phyloP scores from a whole-genome alignment of 1,140 invertebrate genomes.

The Euwallacea fornicatus region DNA sequence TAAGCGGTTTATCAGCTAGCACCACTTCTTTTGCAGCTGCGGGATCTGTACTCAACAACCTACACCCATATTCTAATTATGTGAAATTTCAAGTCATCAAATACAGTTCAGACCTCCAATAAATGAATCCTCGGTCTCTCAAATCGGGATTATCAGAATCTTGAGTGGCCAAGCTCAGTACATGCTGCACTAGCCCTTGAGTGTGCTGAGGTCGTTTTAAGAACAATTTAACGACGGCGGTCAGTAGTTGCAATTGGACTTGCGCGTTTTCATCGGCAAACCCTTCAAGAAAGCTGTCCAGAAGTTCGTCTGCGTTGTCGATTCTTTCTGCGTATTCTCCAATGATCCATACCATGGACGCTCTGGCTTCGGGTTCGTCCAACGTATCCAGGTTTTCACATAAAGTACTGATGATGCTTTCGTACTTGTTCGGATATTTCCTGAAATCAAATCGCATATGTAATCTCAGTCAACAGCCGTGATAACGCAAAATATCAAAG shows the following conservation, averaged over 20 bases:
- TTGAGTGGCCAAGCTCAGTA: conserved; percentile 90
- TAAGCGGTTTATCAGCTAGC: conserved; percentile 98
- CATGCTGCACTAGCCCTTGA: conserved; percentile 95
- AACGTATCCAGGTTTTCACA: conserved; percentile 99
- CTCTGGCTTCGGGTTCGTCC: conserved; percentile 98
- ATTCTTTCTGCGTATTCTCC: conserved; percentile 99
- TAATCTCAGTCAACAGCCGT: no score
- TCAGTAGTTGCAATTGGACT: conserved; percentile 95
- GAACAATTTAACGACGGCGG: conserved; percentile 98
- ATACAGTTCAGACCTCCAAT: conserved; percentile 74
- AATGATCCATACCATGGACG: conserved; percentile 99
- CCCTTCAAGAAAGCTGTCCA: conserved; percentile 99
- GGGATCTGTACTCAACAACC: conserved; percentile 94
- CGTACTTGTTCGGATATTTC: conserved; percentile 99
- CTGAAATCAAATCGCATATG: conserved; percentile 53
- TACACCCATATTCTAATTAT: conserved; percentile 20
- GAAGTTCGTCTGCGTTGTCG: conserved; percentile 97
- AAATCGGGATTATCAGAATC: conserved; percentile 99
- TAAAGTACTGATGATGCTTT: conserved; percentile 98
- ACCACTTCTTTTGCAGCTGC: conserved; percentile 98
- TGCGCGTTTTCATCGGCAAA: conserved; percentile 99
- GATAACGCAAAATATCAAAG: no score
- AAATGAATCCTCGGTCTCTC: conserved; percentile 98
- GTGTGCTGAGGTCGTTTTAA: conserved; percentile 97
- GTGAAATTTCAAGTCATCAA: neutral